phyloP scores from a whole-genome alignment of 1,140 invertebrate genomes.

The Colletes latitarsis region DNA sequence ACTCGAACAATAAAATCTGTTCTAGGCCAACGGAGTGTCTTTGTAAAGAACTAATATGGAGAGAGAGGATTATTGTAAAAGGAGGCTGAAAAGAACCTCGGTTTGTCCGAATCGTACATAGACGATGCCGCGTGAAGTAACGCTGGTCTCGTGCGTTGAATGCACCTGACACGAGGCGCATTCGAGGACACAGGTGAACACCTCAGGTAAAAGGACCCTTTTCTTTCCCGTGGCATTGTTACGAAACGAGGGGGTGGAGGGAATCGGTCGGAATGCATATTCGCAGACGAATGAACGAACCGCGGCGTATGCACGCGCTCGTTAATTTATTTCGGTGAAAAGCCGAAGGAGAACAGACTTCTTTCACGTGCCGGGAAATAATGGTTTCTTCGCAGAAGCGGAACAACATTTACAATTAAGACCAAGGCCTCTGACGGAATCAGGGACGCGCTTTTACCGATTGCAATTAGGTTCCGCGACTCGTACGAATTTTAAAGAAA shows the following conservation, averaged over 20 bases:
- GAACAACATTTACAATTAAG: conserved; percentile 17
- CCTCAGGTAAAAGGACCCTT: conserved; percentile 28
- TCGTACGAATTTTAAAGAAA: too few species aligned
- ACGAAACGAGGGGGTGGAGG: too few species aligned
- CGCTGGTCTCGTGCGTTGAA: neutral
- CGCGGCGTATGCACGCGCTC: conserved; percentile 6
- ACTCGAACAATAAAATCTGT: too few species aligned
- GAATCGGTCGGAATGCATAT: conserved; percentile 29
- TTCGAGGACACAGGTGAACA: conserved; percentile 39
- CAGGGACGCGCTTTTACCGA: neutral
- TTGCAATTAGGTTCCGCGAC: neutral
- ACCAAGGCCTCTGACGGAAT: neutral
- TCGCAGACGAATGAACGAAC: neutral
- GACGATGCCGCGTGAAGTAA: neutral
- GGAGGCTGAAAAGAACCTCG: too few species aligned
- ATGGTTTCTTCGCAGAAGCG: neutral
- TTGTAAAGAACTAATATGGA: neutral
- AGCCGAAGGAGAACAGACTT: neutral
- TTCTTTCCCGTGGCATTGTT: conserved; percentile 31
- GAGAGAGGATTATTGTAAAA: neutral
- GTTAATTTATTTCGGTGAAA: conserved; percentile 38
- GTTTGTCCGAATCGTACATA: neutral
- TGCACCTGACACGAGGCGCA: conserved; percentile 11
- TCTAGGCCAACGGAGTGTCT: too few species aligned
- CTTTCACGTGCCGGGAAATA: conserved; percentile 7